phyloP scores from a whole-genome alignment of 2,797 vertebrate species.

The Telmatherina bonti region DNA sequence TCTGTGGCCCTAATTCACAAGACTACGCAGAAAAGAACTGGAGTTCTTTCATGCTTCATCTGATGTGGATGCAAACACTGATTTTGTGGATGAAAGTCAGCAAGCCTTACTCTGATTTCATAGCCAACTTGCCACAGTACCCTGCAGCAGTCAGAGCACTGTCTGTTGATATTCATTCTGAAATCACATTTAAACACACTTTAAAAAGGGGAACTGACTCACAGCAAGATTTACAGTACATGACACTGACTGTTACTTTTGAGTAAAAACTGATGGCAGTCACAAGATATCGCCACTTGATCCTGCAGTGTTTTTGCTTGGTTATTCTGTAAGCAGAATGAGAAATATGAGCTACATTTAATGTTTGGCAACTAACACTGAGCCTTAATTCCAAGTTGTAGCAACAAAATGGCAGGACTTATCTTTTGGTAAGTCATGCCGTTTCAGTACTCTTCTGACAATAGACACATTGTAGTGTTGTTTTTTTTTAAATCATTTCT shows the following conservation, averaged over 20 bases:
- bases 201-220: background rate
- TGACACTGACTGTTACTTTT: background rate
- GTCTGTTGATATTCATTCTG: background rate
- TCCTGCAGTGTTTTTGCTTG: background rate
- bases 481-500: background rate
- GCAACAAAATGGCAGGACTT: slow-evolving; percentile 3
- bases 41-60: background rate
- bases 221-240: background rate
- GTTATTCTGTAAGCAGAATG: background rate
- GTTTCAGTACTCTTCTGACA: background rate
- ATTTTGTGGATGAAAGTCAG: background rate
- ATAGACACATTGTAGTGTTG: too few relatives aligned
- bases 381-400: background rate
- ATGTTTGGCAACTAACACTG: slow-evolving; percentile 1
- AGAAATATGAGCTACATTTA: background rate
- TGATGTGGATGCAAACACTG: slow-evolving; percentile 7
- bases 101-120: too few relatives aligned
- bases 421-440: background rate
- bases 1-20: background rate
- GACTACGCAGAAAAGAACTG: background rate
- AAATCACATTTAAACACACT: background rate
- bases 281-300: background rate
- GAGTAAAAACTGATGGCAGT: background rate
- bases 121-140: background rate
- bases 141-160: background rate